phyloP scores from a whole-genome alignment of 2,113 vertebrate genomes.

The Artemisiospiza belli region DNA sequence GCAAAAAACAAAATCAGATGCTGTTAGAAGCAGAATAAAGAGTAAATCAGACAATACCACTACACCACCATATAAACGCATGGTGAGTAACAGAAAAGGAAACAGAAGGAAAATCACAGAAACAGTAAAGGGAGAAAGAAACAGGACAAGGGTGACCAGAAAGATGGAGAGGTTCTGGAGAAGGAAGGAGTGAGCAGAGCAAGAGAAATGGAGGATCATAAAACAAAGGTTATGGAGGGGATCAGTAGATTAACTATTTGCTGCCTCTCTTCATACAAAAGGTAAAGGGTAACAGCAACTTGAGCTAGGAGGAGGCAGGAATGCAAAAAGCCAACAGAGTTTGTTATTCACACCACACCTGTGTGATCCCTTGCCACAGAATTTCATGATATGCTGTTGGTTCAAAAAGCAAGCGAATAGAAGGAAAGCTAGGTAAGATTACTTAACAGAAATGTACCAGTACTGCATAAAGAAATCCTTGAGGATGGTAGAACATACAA shows the following conservation, averaged over 20 bases:
- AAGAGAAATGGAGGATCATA: neutral
- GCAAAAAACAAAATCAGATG: neutral
- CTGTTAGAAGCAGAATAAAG: neutral
- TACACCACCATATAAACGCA: neutral
- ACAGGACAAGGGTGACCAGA: fast-evolving
- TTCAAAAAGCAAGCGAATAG: neutral
- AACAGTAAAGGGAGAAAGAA: neutral
- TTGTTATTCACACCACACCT: neutral
- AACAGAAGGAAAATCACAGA: neutral
- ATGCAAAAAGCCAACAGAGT: neutral
- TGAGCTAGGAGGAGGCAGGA: neutral
- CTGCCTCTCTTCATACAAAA: neutral
- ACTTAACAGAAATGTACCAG: neutral
- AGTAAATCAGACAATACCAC: neutral
- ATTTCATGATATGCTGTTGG: neutral
- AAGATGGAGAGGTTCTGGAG: neutral
- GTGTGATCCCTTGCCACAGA: neutral
- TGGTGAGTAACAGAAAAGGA: neutral
- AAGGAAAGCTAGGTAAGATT: neutral
- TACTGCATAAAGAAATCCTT: neutral
- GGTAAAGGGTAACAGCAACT: neutral
- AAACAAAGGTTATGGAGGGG: neutral
- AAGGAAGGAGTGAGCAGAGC: neutral
- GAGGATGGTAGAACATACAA: neutral
- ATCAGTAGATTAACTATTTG: neutral